Base-by-base conservation (phyloP, 1,140 invertebrate species). In the Sinella curviseta region DNA sequence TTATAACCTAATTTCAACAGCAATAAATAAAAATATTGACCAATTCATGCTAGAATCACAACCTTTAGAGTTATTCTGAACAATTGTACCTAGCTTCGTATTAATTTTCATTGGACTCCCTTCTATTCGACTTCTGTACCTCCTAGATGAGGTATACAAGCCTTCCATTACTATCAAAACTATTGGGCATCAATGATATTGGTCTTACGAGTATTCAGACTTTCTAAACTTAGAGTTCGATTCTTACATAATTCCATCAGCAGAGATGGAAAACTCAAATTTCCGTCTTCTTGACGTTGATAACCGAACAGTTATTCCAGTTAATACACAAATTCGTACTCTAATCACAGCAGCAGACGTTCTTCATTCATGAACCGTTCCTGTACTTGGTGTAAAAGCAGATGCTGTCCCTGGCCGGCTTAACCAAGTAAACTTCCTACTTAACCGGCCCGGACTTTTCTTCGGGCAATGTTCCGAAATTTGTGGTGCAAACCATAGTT, bases 401-500 rank as follows among this genome's bases (percentile, higher is more conserved):
- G 91, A 93, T 88, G 90, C 90, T 39, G 88, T 89, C 4, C 91
- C 91, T 28, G 91, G 91, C 0, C 90, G 91, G 54, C 84, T 93
- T 86, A 93, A 92, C 86, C 89, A 92, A 90, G 85, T 88, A 76
- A 88, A 82, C 79, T 88, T 91, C 85, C 86, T 85, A 82, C 85
- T 89, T 85, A 90, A 89, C 81, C 88, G 89, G 57, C 84, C 89
- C 39, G 91, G 91, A 67, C 80, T 91, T 84, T 91, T 89, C 86
- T 92, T 86, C 87, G 92, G 92, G 0, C 92, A 93, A 90, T 93
- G 92, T 86, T 93, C 92, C 85, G 92, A 93, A 90, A 92, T 93
- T 89, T 94, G 92, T 89, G 92, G 92, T 8, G 87, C 88, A 76
- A 93, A 93, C 87, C 92, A 93, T 87, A 91, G 90, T 77, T 93